Conservation (phyloP, 2,888 invertebrate genomes). For the Scaptomyza tumidula region DNA sequence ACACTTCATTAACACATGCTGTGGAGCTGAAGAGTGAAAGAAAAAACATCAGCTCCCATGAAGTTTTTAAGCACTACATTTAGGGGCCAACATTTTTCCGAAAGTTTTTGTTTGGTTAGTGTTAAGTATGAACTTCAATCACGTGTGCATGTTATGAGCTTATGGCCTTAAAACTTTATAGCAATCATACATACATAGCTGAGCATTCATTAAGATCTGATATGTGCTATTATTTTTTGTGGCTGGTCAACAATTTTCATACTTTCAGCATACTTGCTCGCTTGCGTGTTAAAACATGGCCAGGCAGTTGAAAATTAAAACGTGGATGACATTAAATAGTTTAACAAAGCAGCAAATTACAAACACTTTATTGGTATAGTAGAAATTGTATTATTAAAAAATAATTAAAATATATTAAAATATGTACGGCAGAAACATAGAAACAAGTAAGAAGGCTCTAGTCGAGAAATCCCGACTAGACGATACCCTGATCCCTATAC, state of each 20-base stretch:
- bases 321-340: slow-evolving; percentile 57
- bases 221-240: slow-evolving; percentile 2
- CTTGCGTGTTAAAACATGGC: slow-evolving; percentile 64
- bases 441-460: too few relatives aligned
- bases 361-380: too few relatives aligned
- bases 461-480: too few relatives aligned
- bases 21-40: background rate
- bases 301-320: slow-evolving; percentile 50
- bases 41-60: slow-evolving; percentile 9
- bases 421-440: too few relatives aligned
- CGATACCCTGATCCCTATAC: too few relatives aligned
- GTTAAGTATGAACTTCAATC: slow-evolving; percentile 20
- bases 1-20: slow-evolving; percentile 52
- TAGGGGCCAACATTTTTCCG: background rate
- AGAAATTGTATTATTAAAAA: too few relatives aligned
- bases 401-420: too few relatives aligned
- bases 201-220: slow-evolving; percentile 7
- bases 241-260: slow-evolving; percentile 25
- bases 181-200: slow-evolving; percentile 25
- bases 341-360: slow-evolving; percentile 38
- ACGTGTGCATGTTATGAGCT: slow-evolving; percentile 30
- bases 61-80: slow-evolving; percentile 5
- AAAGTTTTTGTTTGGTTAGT: slow-evolving; percentile 1
- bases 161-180: slow-evolving; percentile 17
- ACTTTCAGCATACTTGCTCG: slow-evolving; percentile 62